Percentiles rank a stretch among this genome's conserved stretches.
Conservation (phyloP, 2,797 vertebrate species). For the Mormyrus hasselquistii region DNA sequence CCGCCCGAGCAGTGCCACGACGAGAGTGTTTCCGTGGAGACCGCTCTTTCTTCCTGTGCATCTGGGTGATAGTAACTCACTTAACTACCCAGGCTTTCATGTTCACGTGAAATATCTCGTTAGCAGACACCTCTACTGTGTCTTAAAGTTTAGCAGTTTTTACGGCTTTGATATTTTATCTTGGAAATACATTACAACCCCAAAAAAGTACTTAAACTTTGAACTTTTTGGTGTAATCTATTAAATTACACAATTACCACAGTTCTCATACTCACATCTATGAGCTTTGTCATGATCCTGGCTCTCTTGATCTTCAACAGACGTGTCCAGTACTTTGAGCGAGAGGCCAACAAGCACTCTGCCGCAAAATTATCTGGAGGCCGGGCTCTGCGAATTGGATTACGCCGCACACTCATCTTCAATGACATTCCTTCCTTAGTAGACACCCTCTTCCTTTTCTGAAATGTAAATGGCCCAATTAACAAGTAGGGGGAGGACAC, state of each 20-base stretch:
- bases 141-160: neutral
- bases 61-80: constrained; percentile 39
- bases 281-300: constrained; percentile 64
- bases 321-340: constrained; percentile 53
- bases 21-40: constrained; percentile 50
- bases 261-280: constrained; percentile 59
- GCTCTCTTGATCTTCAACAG: constrained; percentile 52
- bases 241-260: neutral
- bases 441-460: constrained; percentile 65
- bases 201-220: neutral
- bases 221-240: neutral
- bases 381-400: constrained; percentile 83
- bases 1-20: constrained; percentile 55
- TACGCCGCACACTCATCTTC: constrained; percentile 66
- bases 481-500: neutral
- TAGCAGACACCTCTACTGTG: neutral
- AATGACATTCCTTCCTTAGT: constrained; percentile 62
- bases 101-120: neutral
- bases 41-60: constrained; percentile 39
- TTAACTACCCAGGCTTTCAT: neutral
- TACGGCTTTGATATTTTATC: neutral
- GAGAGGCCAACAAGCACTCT: constrained; percentile 65
- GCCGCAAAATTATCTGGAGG: constrained; percentile 86
- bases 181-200: neutral
- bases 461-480: neutral